These are phyloP conservation scores for Aleiodes sp. DNA, from an alignment of 1,140 invertebrate genomes.

Conservation along the genomic window DNA sequence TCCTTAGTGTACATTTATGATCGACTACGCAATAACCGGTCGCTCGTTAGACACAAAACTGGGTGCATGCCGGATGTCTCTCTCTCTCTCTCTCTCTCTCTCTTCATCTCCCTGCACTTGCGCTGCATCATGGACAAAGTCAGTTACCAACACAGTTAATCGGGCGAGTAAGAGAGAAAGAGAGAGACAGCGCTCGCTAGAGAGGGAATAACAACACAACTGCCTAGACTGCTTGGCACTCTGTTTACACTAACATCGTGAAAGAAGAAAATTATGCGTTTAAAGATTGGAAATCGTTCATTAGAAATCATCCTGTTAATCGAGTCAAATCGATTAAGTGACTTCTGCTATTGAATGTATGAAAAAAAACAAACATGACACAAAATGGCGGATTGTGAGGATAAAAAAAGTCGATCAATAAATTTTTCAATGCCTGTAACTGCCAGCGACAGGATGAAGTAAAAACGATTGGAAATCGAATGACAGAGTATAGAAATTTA, in stretches of 20 bases:
- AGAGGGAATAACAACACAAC: constrained; percentile 12
- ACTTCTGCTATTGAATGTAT: neutral
- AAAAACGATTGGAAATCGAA: constrained; percentile 30
- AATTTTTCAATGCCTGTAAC: constrained; percentile 6
- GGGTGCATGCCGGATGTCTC: constrained; percentile 28
- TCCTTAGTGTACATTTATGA: constrained; percentile 27
- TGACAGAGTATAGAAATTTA: neutral
- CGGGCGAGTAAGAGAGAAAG: neutral
- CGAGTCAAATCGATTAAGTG: neutral
- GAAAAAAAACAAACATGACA: neutral
- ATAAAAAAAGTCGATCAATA: constrained; percentile 23
- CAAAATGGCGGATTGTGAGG: neutral
- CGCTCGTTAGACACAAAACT: constrained; percentile 32
- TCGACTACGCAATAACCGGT: constrained; percentile 34
- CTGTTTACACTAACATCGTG: constrained; percentile 2
- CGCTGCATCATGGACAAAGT: constrained; percentile 5
- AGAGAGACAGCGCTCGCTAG: constrained; percentile 9
- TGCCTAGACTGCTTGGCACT: constrained; percentile 34
- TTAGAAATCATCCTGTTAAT: constrained; percentile 19
- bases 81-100: constrained; percentile 4
- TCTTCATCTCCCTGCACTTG: neutral
- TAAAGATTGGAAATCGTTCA: constrained; percentile 14
- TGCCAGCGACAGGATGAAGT: too few species aligned
- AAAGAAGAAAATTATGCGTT: neutral
- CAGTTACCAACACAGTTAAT: neutral